phyloP scores from a whole-genome alignment of 2,113 vertebrate species.

The Vidua macroura region DNA sequence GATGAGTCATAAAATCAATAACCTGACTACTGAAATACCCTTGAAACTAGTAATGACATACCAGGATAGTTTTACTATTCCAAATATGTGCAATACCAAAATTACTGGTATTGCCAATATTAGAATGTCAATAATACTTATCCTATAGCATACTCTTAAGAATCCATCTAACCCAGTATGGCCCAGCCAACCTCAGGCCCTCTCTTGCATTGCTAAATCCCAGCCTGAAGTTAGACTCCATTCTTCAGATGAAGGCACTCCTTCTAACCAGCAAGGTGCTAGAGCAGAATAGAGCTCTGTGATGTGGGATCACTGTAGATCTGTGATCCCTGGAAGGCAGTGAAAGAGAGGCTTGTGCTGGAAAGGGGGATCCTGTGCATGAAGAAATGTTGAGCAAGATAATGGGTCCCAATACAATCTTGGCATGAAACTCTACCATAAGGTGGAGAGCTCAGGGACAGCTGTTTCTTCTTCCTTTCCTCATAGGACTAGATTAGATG shows the following conservation, averaged over 20 bases:
- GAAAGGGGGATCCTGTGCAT: not conserved
- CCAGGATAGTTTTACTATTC: not conserved
- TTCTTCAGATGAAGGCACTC: not conserved
- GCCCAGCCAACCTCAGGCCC: not conserved
- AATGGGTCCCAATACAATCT: not conserved
- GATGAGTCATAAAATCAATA: not conserved
- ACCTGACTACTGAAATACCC: not conserved
- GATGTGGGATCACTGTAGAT: not conserved
- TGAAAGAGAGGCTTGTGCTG: not conserved
- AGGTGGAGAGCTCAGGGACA: not conserved
- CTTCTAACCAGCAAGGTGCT: not conserved
- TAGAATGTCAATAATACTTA: not conserved
- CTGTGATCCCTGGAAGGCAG: not conserved
- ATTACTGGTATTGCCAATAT: not conserved
- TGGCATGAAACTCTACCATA: not conserved
- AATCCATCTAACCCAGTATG: not conserved
- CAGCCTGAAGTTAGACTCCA: not conserved
- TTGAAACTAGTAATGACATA: not conserved
- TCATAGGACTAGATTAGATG: not conserved
- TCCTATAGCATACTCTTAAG: not conserved
- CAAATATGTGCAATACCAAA: not conserved
- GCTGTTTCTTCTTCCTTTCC: not conserved
- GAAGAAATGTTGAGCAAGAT: not conserved
- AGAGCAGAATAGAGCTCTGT: not conserved
- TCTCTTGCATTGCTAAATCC: not conserved